Evolutionary conservation across 2,113 vertebrate species (phyloP).

Genomic region (Caloenas nicobarica): DNA sequence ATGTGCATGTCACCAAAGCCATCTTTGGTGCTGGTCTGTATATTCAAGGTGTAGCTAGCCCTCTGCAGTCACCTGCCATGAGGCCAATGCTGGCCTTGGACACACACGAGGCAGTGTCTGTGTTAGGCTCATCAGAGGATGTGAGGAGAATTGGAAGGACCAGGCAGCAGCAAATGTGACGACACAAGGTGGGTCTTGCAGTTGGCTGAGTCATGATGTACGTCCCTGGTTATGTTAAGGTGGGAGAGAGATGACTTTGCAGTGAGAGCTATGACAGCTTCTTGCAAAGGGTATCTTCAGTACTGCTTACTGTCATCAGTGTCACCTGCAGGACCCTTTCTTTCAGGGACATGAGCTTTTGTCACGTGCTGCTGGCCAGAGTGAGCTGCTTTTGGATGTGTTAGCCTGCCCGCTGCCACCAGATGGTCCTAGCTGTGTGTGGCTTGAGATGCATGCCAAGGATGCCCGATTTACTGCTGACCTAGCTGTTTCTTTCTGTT

Average conservation of each 20-base stretch:
- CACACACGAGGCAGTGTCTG: background rate
- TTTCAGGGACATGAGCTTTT: background rate
- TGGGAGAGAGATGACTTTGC: background rate
- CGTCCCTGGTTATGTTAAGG: accelerated
- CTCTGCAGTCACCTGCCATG: background rate
- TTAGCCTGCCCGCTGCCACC: background rate
- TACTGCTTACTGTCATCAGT: background rate
- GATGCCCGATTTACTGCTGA: background rate
- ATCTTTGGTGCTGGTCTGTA: background rate
- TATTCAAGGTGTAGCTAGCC: background rate
- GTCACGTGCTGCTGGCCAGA: background rate
- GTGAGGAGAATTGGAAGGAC: background rate
- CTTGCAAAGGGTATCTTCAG: background rate
- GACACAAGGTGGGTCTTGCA: background rate
- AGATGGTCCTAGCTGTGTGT: background rate
- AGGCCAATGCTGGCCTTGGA: background rate
- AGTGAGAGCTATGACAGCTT: background rate
- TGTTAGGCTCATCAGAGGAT: background rate
- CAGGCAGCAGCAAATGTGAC: background rate
- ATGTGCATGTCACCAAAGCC: background rate
- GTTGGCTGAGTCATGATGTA: background rate
- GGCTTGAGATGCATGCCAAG: background rate
- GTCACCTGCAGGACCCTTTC: background rate
- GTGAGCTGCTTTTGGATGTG: background rate
- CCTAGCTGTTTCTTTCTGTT: background rate